These are phyloP conservation scores for Salvelinus alpinus DNA, from an alignment of 2,113 vertebrate genomes.

Conservation along the genomic window DNA sequence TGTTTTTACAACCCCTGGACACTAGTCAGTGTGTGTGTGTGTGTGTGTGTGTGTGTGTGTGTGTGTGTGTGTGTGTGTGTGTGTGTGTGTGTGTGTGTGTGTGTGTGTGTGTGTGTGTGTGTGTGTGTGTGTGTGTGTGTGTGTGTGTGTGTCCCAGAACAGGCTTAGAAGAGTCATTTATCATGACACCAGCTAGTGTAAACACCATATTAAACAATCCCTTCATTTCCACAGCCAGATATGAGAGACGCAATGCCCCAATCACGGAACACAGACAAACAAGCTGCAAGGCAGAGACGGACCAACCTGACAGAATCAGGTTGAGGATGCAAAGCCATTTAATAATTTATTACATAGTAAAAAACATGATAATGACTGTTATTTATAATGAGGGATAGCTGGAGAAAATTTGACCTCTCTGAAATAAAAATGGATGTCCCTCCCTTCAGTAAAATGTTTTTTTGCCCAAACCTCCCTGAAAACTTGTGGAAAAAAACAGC, in stretches of 20 bases:
- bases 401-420: too few relatives aligned
- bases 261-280: slow-evolving; percentile 21
- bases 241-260: slow-evolving; percentile 13
- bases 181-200: slow-evolving; percentile 2
- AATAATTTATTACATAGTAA: slow-evolving; percentile 42
- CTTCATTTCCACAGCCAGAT: not conserved
- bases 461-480: too few relatives aligned
- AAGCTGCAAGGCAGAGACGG: slow-evolving; percentile 28
- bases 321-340: slow-evolving; percentile 12
- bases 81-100: slow-evolving; percentile 1
- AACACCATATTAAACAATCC: not conserved
- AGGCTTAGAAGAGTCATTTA: not conserved
- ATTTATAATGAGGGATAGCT: too few relatives aligned
- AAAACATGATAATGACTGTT: slow-evolving; percentile 39
- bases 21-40: not conserved
- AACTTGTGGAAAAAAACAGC: too few relatives aligned
- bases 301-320: slow-evolving; percentile 30
- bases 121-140: not conserved
- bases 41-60: not conserved
- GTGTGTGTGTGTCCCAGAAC: not conserved
- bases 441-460: too few relatives aligned
- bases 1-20: not conserved
- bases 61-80: slow-evolving; percentile 2
- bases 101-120: not conserved
- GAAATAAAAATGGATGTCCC: too few relatives aligned